A percentile compares a stretch with the other conserved stretches of the same genome.
Conservation (phyloP, 1,140 invertebrate genomes). For the Zaprionus lachaisei region DNA sequence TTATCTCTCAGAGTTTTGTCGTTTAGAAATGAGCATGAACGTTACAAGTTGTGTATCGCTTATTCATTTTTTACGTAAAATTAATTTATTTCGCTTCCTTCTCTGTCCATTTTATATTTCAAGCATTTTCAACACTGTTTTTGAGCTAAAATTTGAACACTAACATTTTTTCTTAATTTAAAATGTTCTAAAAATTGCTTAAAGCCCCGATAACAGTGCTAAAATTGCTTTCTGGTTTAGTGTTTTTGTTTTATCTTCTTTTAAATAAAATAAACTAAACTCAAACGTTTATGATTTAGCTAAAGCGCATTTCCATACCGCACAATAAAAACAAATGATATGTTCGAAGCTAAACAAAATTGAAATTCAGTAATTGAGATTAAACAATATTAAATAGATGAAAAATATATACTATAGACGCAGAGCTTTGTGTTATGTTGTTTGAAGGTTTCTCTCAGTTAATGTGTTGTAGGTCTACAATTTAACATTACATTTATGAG, state of each 20-base stretch:
- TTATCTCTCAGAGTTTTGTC: slow-evolving; percentile 41
- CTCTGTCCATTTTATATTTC: slow-evolving; percentile 12
- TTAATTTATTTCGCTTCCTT: slow-evolving; percentile 43
- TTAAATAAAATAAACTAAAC: slow-evolving; percentile 39
- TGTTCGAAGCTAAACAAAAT: slow-evolving; percentile 68
- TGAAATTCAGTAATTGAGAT: slow-evolving; percentile 54
- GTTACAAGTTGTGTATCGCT: slow-evolving; percentile 37
- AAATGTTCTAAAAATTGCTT: slow-evolving; percentile 78
- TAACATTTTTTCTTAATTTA: slow-evolving; percentile 69
- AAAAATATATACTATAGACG: slow-evolving; percentile 34
- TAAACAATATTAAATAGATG: slow-evolving; percentile 45
- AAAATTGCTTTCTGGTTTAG: slow-evolving; percentile 36
- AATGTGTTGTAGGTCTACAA: slow-evolving; percentile 59
- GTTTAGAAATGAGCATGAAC: slow-evolving; percentile 68
- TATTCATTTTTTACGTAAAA: slow-evolving; percentile 35
- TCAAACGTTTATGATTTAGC: slow-evolving; percentile 51
- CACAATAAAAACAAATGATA: slow-evolving; percentile 70
- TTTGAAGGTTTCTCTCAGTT: slow-evolving; percentile 26
- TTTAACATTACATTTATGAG: slow-evolving; percentile 75
- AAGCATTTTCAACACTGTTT: slow-evolving; percentile 64
- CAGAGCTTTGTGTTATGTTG: slow-evolving; percentile 4
- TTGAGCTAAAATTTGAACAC: slow-evolving; percentile 78
- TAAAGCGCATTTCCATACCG: slow-evolving; percentile 37
- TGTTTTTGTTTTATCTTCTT: slow-evolving; percentile 1
- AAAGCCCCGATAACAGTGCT: slow-evolving; percentile 59